Base-by-base conservation (phyloP, 2,888 invertebrate genomes). In the Archaeoteleia sp. region DNA sequence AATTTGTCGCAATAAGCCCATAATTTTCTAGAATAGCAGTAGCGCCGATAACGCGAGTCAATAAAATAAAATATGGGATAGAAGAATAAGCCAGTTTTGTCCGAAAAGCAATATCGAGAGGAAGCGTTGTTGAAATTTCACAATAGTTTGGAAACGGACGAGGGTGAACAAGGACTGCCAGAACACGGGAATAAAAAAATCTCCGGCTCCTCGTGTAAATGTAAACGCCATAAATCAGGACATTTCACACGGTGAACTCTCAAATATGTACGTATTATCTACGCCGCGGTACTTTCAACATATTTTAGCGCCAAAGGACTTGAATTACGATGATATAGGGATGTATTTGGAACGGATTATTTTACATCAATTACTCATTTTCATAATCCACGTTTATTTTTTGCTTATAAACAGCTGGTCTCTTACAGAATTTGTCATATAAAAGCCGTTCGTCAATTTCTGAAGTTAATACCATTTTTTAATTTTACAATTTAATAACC, bases 71-170 rank as follows among this genome's bases (percentile, higher is more conserved):
- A 29, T 29, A 29, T 29, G 27, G 27, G 5, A 29, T 8, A 8
- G 27, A 29, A 29, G 27, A 29, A 29, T 29, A 29, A 29, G 27
- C 27, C 27, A 29, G 27, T 29, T 29, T 29, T 8, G 27, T 7
- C 9, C 27, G 9, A 29, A 29, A 29, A 29, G 27, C 27, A 29
- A 29, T 29, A 29, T 29, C 27, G 27, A 29, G 9, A 29, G 27
- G 27, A n/a, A 29, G 27, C 27, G 27, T 29, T 29, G 27, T 29
- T 29, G 27, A 29, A 29, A 29, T 29, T 29, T 29, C 27, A 29
- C 27, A 29, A 8, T 29, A 8, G 27, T 29, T 8, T 29, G 5
- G 27, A 29, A 29, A 29, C 8, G 27, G 27, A 29, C 27, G 27
- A n/a, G 7, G 27, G 27, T 8, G 27, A 29, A n/a, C 27, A 29